Percentiles rank a stretch among this genome's conserved stretches.
phyloP scores from a whole-genome alignment of 2,797 vertebrate genomes.

The Crenichthys baileyi region DNA sequence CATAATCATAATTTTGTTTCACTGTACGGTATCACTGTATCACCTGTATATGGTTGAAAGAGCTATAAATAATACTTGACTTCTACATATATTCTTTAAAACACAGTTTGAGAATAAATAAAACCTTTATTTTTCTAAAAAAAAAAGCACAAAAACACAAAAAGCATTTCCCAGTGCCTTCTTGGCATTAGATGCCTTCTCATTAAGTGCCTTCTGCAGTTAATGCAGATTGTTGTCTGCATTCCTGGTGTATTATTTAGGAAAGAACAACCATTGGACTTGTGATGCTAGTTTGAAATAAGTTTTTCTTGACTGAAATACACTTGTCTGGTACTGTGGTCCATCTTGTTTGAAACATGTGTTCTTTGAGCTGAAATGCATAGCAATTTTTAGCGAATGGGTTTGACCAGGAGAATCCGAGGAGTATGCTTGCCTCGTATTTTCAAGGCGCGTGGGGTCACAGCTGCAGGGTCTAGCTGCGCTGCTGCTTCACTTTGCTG shows the following conservation, averaged over 20 bases:
- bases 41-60: background rate
- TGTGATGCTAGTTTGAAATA: background rate
- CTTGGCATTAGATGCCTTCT: background rate
- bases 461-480: constrained; percentile 56
- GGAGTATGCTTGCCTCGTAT: constrained; percentile 45
- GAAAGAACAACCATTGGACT: background rate
- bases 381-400: constrained; percentile 27
- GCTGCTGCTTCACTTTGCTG: constrained; percentile 48
- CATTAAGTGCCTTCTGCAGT: no score
- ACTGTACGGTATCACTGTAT: background rate
- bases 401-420: constrained; percentile 43
- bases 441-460: constrained; percentile 58
- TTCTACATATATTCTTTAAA: background rate
- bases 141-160: background rate
- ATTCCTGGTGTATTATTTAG: background rate
- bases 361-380: constrained; percentile 26
- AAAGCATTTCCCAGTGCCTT: background rate
- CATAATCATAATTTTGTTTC: background rate
- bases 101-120: background rate
- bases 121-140: background rate
- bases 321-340: constrained; percentile 20
- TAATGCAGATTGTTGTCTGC: background rate
- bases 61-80: background rate
- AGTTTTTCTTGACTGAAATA: constrained; percentile 20
- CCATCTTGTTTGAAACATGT: constrained; percentile 22